Evolutionary conservation across 1,140 invertebrate genomes (phyloP), one percentile per base, ranked within the genome.

Genomic region (Lutraria rhynchaena): DNA sequence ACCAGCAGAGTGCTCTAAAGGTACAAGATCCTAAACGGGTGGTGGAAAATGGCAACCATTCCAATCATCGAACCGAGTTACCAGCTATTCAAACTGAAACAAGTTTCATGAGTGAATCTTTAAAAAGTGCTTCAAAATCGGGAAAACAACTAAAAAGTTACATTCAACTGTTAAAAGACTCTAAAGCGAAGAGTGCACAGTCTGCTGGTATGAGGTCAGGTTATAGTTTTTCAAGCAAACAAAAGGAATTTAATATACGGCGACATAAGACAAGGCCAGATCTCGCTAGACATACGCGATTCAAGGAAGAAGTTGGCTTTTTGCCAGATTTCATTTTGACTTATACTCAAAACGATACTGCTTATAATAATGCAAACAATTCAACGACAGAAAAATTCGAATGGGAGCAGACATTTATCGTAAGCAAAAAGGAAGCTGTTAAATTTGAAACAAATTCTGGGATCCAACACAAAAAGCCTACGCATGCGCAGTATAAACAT

Each of bases 131-230:
- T 49, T 46, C 69, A 58, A 69, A 73, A 9, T 35, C 67, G 27
- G 37, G 37, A 41, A 41, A 41, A 41, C 74, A 69, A 53, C 80
- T 82, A 44, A 84, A 82, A 73, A 83, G 76, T 61, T 86, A 86
- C 65, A 41, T 86, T 4, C 85, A 86, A 49, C 74, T 81, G 19
- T 57, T 86, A 17, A 83, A 85, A 75, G 83, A 84, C 31, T 78
- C 83, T 4, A 84, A 82, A 55, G 29, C 31, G 22, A 77, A 49
- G 49, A 81, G 78, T 69, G 31, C 75, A 65, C 37, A 84, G 44
- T 67, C 63, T 4, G 13, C 41, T 29, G 58, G 61, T 49, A 53
- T 75, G 55, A 76, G 78, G 51, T 70, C 76, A 24, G 70, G 77
- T 51, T 60, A 81, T 58, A 80, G 61, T 63, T 77, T 80, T 5